Evolutionary conservation across 2,797 vertebrate species (phyloP), one percentile per base, ranked within the genome.

Genomic region (Spondyliosoma cantharus): DNA sequence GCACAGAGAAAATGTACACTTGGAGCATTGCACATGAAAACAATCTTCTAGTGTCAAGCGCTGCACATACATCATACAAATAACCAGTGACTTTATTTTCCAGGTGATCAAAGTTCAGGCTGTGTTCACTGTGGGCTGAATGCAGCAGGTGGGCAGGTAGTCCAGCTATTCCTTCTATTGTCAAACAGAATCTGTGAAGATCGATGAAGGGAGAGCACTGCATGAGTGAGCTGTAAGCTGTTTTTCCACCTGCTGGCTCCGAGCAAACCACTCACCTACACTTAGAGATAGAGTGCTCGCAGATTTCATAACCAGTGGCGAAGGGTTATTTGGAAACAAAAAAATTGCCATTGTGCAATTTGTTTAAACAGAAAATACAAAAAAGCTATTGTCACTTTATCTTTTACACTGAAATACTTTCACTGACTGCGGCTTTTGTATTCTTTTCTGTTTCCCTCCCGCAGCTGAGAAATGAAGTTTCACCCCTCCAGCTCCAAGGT

Each of bases 381-480:
- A 29, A 5, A 5, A 17, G 3, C 9, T 59, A 7, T 8, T 43
- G 8, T 11, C 12, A 27, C 24, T 37, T 1, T 48, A 70, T 59
- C 20, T 17, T 7, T 48, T 57, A 52, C 11, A 42, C 49, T 61
- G 17, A 60, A 56, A 58, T 25, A 0, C 25, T 61, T 27, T 27
- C 5, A 77, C 7, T 61, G 7, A 74, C 37, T 45, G 24, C 20
- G 52, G 20, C 24, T 59, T 52, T 71, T 81, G 16, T 80, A 1
- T 68, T 60, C 2, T 20, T 76, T 27, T 77, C 45, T 71, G 4
- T 78, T 54, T 17, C 77, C 64, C 42, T 72, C 76, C 63, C 46
- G 37, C 90, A 96, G 95, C 87, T 92, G 81, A 95, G 94, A 94
- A 93, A 96, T 93, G 95, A 93, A 67, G 89, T 90, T 24, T 71